Conservation (phyloP, 1,140 invertebrate genomes). For the Drosophila baimaii region DNA sequence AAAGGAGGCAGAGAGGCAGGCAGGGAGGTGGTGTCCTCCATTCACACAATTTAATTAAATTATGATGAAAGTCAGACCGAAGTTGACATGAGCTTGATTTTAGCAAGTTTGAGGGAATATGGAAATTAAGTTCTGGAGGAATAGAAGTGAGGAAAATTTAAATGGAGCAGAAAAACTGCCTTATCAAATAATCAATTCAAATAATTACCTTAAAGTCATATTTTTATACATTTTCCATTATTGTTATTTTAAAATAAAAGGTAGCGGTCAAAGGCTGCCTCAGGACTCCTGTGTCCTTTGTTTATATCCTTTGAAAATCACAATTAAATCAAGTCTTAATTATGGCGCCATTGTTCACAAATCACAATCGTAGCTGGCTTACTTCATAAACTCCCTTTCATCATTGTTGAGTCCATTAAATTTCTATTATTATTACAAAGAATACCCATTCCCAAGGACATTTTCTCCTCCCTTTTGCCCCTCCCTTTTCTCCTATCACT, state of each 20-base stretch:
- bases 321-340: conserved; percentile 7
- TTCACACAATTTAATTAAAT: conserved; percentile 75
- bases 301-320: not conserved
- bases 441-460: conserved; percentile 15
- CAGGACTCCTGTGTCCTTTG: not conserved
- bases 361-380: conserved; percentile 14
- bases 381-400: conserved; percentile 16
- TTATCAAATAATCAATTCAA: not conserved
- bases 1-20: not conserved
- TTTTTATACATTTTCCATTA: not conserved
- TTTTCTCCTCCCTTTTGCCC: not conserved
- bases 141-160: not conserved
- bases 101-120: conserved; percentile 14
- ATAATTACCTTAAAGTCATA: not conserved
- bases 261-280: not conserved
- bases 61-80: conserved; percentile 40
- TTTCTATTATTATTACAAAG: conserved; percentile 36
- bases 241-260: not conserved
- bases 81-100: conserved; percentile 29
- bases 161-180: not conserved
- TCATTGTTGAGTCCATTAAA: conserved; percentile 33
- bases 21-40: conserved; percentile 6
- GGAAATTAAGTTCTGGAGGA: conserved; percentile 10
- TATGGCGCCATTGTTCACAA: not conserved
- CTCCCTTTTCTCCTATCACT: conserved; percentile 5